A percentile compares a stretch with the other conserved stretches of the same genome.
These are phyloP conservation scores for Aphyosemion australe DNA, from an alignment of 2,113 vertebrate genomes.

Conservation along the genomic window DNA sequence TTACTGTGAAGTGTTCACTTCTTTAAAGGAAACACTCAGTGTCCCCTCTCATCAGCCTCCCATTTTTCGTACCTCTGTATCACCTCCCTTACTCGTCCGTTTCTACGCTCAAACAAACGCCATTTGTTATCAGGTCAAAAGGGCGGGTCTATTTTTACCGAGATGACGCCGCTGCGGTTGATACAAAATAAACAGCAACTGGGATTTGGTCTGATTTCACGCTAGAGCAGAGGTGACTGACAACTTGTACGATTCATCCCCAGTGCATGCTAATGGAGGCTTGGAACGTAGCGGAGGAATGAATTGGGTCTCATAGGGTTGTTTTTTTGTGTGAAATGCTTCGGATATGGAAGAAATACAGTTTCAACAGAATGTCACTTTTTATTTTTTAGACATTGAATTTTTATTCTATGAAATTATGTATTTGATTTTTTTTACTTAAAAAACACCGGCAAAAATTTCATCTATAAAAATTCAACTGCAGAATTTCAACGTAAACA, in stretches of 20 bases:
- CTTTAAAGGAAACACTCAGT: constrained; percentile 36
- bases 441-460: too few relatives aligned
- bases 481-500: too few relatives aligned
- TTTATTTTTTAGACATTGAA: too few relatives aligned
- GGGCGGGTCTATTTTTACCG: not conserved
- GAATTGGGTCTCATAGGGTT: constrained; percentile 48
- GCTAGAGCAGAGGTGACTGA: constrained; percentile 61
- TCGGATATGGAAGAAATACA: not conserved
- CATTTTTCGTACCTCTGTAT: constrained; percentile 7
- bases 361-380: too few relatives aligned
- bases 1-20: constrained; percentile 45
- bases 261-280: constrained; percentile 51
- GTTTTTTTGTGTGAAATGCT: constrained; percentile 42
- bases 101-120: constrained; percentile 8
- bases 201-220: constrained; percentile 62
- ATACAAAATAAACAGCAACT: constrained; percentile 39
- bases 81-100: constrained; percentile 29
- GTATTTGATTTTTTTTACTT: too few relatives aligned
- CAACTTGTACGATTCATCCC: constrained; percentile 50
- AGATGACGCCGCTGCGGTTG: constrained; percentile 5
- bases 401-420: too few relatives aligned
- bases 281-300: constrained; percentile 47
- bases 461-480: too few relatives aligned
- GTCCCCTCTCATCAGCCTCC: constrained; percentile 45
- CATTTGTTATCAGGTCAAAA: constrained; percentile 36